A percentile compares a stretch with the other conserved stretches of the same genome.
These are phyloP conservation scores for Pipa parva DNA, from an alignment of 2,113 vertebrate species.

Conservation along the genomic window DNA sequence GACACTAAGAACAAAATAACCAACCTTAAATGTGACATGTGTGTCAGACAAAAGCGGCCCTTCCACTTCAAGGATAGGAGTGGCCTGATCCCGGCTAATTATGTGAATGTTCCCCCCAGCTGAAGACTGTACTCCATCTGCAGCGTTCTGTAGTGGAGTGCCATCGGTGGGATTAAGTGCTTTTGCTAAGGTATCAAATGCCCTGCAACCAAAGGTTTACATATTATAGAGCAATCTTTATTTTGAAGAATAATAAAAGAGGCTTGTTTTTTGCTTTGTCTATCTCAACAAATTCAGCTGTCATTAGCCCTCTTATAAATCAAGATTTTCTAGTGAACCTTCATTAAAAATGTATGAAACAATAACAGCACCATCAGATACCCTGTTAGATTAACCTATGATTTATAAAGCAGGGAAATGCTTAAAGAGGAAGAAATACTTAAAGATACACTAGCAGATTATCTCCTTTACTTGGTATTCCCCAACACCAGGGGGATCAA, in stretches of 20 bases:
- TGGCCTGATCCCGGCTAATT: conserved; percentile 92
- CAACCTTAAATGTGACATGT: conserved; percentile 92
- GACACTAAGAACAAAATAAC: not conserved
- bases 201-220: conserved; percentile 63
- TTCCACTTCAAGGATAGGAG: conserved; percentile 96
- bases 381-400: too few relatives aligned
- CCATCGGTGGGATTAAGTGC: conserved; percentile 85
- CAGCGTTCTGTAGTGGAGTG: conserved; percentile 63
- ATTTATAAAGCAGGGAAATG: too few relatives aligned
- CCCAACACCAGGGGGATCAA: too few relatives aligned
- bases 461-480: too few relatives aligned
- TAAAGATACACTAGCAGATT: too few relatives aligned
- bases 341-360: too few relatives aligned
- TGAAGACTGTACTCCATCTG: conserved; percentile 70
- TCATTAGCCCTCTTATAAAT: too few relatives aligned
- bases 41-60: conserved; percentile 95
- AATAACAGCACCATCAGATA: too few relatives aligned
- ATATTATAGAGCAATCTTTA: not conserved
- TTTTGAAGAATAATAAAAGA: conserved; percentile 14
- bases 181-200: conserved; percentile 98
- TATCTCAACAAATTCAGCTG: too few relatives aligned
- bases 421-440: too few relatives aligned
- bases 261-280: conserved; percentile 14
- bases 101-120: conserved; percentile 87
- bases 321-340: too few relatives aligned